Percentiles rank a stretch among this genome's conserved stretches.
These are phyloP conservation scores for Microtus montanus DNA, from an alignment of 2,113 vertebrate species.

Conservation along the genomic window DNA sequence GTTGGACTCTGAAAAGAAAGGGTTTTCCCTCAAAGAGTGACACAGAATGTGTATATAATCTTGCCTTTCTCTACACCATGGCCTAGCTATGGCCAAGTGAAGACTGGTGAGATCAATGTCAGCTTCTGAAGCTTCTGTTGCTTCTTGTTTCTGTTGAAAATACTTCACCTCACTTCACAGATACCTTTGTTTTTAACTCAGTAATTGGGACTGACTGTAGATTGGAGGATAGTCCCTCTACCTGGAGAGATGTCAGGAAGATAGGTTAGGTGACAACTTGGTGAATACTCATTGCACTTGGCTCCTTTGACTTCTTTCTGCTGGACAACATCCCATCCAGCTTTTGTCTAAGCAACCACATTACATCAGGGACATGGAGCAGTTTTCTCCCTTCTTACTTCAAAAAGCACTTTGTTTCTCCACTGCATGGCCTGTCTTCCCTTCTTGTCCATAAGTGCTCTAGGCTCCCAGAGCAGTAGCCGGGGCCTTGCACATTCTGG, in stretches of 20 bases:
- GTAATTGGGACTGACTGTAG: not conserved
- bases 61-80: slow-evolving; percentile 18
- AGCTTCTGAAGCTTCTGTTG: not conserved
- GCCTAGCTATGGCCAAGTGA: not conserved
- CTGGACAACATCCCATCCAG: rapidly evolving
- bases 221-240: not conserved
- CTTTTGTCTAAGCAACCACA: not conserved
- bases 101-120: not conserved
- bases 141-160: not conserved
- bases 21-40: slow-evolving; percentile 72
- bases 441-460: not conserved
- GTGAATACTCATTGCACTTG: not conserved
- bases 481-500: rapidly evolving
- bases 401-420: not conserved
- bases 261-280: not conserved
- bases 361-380: not conserved
- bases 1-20: slow-evolving; percentile 75
- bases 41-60: slow-evolving; percentile 54
- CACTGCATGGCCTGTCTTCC: not conserved
- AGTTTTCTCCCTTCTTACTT: not conserved
- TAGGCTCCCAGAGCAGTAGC: not conserved
- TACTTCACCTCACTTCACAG: not conserved
- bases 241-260: not conserved
- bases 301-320: not conserved
- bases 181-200: not conserved